phyloP scores from a whole-genome alignment of 2,113 vertebrate species.

The Calypte anna region DNA sequence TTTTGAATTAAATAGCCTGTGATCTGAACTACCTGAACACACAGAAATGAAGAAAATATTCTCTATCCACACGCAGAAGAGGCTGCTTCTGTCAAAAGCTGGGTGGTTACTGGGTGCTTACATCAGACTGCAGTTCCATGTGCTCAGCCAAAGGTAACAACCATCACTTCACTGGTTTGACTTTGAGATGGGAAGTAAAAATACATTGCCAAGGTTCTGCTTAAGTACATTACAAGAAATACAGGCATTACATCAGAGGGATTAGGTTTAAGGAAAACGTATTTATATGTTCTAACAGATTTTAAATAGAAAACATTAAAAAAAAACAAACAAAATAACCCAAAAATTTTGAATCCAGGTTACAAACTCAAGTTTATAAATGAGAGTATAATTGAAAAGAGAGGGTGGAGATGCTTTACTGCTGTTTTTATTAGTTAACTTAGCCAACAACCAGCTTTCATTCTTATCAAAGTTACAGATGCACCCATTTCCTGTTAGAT shows the following conservation, averaged over 20 bases:
- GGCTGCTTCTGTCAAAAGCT: background rate
- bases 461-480: conserved; percentile 3
- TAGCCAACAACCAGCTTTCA: background rate
- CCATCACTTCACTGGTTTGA: background rate
- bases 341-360: background rate
- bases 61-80: background rate
- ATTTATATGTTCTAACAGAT: background rate
- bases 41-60: background rate
- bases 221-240: background rate
- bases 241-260: background rate
- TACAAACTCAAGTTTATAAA: background rate
- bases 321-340: no score
- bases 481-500: conserved; percentile 10
- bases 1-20: conserved; percentile 27
- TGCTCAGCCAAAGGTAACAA: background rate
- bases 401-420: background rate
- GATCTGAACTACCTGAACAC: background rate
- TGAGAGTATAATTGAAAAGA: background rate
- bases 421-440: background rate
- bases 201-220: background rate
- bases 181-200: background rate
- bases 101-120: background rate
- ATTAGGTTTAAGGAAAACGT: background rate
- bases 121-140: background rate
- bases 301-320: background rate